Conservation (phyloP, 1,140 invertebrate species). For the Pomacea maculata region DNA sequence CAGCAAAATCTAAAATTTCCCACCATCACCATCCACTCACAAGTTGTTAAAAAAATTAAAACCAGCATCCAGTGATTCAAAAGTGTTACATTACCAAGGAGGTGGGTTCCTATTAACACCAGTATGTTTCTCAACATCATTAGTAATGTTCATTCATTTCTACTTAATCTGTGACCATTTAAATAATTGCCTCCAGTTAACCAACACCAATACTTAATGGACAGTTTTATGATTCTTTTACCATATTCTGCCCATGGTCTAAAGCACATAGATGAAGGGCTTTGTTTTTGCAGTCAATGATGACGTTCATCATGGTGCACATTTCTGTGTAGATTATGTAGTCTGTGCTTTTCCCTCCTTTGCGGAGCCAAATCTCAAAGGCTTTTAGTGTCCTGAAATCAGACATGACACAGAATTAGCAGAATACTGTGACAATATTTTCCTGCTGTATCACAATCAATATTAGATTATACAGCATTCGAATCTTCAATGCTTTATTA, state of each 20-base stretch:
- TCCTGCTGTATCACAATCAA: not conserved
- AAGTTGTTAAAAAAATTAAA: too few species aligned
- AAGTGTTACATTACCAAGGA: too few species aligned
- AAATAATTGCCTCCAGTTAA: not conserved
- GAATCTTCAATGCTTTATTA: too few species aligned
- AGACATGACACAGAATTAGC: not conserved
- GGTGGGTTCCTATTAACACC: too few species aligned
- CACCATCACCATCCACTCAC: too few species aligned
- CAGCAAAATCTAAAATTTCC: too few species aligned
- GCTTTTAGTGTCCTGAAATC: constrained; percentile 68
- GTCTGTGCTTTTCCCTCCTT: constrained; percentile 92
- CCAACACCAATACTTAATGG: not conserved
- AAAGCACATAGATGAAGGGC: constrained; percentile 96
- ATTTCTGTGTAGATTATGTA: constrained; percentile 98
- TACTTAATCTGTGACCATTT: too few species aligned
- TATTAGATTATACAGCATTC: too few species aligned
- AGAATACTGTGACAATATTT: not conserved
- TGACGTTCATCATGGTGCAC: constrained; percentile 99
- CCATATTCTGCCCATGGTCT: constrained; percentile 91
- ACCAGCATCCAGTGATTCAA: too few species aligned
- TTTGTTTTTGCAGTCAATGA: constrained; percentile 74
- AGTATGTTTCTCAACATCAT: too few species aligned
- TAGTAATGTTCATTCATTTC: too few species aligned
- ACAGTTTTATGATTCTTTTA: constrained; percentile 70
- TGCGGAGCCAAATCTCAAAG: constrained; percentile 93